These are phyloP conservation scores for Hylaeus volcanicus DNA, from an alignment of 1,140 invertebrate species.

Conservation along the genomic window DNA sequence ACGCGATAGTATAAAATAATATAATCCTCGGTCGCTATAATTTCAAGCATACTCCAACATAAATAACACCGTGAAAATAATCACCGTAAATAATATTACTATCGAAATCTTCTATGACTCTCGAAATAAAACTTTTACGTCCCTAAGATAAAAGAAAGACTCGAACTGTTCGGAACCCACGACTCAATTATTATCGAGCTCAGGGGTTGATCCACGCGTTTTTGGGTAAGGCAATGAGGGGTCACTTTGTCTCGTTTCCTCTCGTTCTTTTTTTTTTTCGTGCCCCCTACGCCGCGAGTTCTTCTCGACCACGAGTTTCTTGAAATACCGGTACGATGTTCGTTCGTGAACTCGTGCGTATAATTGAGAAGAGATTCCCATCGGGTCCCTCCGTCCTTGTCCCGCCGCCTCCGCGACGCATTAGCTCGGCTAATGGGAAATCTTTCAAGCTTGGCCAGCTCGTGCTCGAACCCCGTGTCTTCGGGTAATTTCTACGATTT, in stretches of 20 bases:
- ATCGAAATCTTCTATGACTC: no score
- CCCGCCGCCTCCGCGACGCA: constrained; percentile 26
- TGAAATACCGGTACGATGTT: constrained; percentile 51
- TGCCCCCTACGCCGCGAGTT: not conserved
- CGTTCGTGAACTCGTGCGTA: constrained; percentile 55
- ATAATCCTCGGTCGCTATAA: no score
- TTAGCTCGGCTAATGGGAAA: constrained; percentile 59
- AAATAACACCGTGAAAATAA: no score
- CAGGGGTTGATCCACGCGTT: not conserved
- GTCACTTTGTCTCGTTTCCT: no score
- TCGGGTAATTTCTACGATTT: not conserved
- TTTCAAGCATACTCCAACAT: no score
- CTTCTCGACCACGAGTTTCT: constrained; percentile 23
- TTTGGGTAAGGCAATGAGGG: no score
- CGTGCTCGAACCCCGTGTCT: not conserved
- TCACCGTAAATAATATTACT: no score
- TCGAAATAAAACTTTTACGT: no score
- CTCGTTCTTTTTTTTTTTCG: not conserved
- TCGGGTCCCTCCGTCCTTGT: not conserved
- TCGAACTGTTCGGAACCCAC: no score
- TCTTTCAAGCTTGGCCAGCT: constrained; percentile 30
- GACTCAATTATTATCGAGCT: constrained; percentile 67
- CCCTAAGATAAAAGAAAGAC: no score
- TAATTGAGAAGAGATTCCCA: constrained; percentile 55
- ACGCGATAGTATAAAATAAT: no score